Percentiles rank a stretch among this genome's conserved stretches.
Conservation (phyloP, 2,888 invertebrate genomes). For the Notodonta dromedarius region DNA sequence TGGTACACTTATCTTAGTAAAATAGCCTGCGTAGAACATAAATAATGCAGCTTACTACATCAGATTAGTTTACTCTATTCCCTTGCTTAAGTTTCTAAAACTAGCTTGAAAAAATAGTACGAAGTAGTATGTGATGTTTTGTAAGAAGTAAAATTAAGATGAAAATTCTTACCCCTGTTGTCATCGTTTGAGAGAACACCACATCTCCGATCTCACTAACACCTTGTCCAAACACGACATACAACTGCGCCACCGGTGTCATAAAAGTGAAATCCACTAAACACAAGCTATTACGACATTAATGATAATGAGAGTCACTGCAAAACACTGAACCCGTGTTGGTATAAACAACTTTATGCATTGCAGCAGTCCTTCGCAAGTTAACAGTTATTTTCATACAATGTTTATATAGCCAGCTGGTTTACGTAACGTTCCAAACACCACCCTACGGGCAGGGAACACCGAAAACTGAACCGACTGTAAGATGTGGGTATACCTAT, state of each 20-base stretch:
- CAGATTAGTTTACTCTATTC: too few species aligned
- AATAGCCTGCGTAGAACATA: too few species aligned
- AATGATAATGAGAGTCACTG: conserved; percentile 13
- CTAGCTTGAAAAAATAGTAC: too few species aligned
- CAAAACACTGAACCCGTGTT: conserved; percentile 11
- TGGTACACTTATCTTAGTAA: too few species aligned
- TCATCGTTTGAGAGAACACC: conserved; percentile 74
- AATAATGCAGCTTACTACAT: too few species aligned
- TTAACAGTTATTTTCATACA: conserved; percentile 26
- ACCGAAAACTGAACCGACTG: conserved; percentile 75
- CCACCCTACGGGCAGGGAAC: conserved; percentile 73
- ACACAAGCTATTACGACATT: conserved; percentile 38
- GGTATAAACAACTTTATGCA: conserved; percentile 8
- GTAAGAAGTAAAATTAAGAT: background rate
- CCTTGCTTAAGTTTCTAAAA: too few species aligned
- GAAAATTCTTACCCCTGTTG: conserved; percentile 64
- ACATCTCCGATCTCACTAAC: conserved; percentile 67
- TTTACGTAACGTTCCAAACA: conserved; percentile 76
- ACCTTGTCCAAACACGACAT: conserved; percentile 71
- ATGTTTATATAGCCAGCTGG: conserved; percentile 68
- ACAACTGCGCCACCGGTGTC: conserved; percentile 47
- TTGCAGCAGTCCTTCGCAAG: conserved; percentile 11
- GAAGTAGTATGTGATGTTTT: too few species aligned
- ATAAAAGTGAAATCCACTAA: conserved; percentile 64
- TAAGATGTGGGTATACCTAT: conserved; percentile 53